phyloP scores from a whole-genome alignment of 2,113 vertebrate species.

The Embiotoca jacksoni region DNA sequence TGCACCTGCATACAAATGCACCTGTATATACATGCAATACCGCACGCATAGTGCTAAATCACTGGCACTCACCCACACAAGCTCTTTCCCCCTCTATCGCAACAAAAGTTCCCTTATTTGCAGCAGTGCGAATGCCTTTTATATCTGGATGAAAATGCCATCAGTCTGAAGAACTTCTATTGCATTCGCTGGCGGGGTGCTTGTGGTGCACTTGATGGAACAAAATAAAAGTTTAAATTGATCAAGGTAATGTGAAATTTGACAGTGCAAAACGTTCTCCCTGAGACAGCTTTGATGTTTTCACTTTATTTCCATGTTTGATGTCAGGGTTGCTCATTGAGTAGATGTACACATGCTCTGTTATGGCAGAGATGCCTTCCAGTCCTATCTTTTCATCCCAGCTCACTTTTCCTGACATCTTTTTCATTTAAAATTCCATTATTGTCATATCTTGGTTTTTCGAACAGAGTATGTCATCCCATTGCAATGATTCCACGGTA shows the following conservation, averaged over 20 bases:
- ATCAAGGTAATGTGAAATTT: slow-evolving; percentile 73
- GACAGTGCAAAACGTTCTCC: slow-evolving; percentile 66
- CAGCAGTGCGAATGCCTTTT: not conserved
- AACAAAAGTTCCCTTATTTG: not conserved
- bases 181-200: slow-evolving; percentile 45
- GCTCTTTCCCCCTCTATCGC: slow-evolving; percentile 10
- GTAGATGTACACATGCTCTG: slow-evolving; percentile 50
- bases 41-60: not conserved
- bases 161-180: slow-evolving; percentile 47
- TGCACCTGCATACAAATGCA: slow-evolving; percentile 11
- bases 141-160: slow-evolving; percentile 27
- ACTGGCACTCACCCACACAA: not conserved
- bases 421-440: slow-evolving; percentile 57
- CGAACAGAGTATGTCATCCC: not conserved
- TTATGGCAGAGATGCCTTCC: slow-evolving; percentile 49
- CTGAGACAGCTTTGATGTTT: slow-evolving; percentile 62
- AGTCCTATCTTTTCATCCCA: slow-evolving; percentile 48
- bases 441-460: slow-evolving; percentile 30
- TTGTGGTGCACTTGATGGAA: slow-evolving; percentile 52
- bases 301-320: slow-evolving; percentile 65
- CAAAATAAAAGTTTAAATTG: slow-evolving; percentile 68
- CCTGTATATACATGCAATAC: not conserved
- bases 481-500: not conserved
- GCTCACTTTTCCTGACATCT: slow-evolving; percentile 36
- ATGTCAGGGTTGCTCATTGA: slow-evolving; percentile 60